phyloP scores from a whole-genome alignment of 1,140 invertebrate species.

The Drosophila setifemur region DNA sequence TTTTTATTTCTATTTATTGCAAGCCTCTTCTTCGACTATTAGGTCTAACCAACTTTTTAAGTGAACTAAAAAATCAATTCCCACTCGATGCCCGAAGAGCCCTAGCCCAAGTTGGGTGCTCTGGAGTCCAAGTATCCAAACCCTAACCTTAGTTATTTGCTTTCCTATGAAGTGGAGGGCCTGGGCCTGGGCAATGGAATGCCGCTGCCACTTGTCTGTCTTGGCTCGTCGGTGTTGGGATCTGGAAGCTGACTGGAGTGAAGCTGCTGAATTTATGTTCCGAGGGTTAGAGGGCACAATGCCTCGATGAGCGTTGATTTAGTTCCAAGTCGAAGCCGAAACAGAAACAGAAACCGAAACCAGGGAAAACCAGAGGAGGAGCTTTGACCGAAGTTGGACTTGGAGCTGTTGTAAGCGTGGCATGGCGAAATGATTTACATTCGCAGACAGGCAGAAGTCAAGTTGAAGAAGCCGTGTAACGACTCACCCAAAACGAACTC shows the following conservation, averaged over 20 bases:
- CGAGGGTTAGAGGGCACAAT: slow-evolving; percentile 78
- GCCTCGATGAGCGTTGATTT: slow-evolving; percentile 65
- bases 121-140: slow-evolving; percentile 31
- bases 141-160: slow-evolving; percentile 70
- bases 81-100: slow-evolving; percentile 64
- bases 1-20: too few relatives aligned
- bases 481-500: slow-evolving; percentile 37
- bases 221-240: slow-evolving; percentile 33
- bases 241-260: slow-evolving; percentile 39
- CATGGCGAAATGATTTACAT: slow-evolving; percentile 81
- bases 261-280: slow-evolving; percentile 69
- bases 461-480: slow-evolving; percentile 62
- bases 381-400: too few relatives aligned
- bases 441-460: slow-evolving; percentile 55
- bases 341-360: background rate
- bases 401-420: slow-evolving; percentile 58
- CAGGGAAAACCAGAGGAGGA: background rate
- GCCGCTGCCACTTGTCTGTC: slow-evolving; percentile 76
- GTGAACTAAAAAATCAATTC: slow-evolving; percentile 78
- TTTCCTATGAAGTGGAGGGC: slow-evolving; percentile 46
- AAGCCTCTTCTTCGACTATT: too few relatives aligned
- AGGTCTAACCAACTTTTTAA: too few relatives aligned
- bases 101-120: slow-evolving; percentile 14
- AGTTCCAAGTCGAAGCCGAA: slow-evolving; percentile 41
- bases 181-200: slow-evolving; percentile 68